Base-by-base conservation (phyloP, 2,113 vertebrate genomes). In the Grantiella picta region DNA sequence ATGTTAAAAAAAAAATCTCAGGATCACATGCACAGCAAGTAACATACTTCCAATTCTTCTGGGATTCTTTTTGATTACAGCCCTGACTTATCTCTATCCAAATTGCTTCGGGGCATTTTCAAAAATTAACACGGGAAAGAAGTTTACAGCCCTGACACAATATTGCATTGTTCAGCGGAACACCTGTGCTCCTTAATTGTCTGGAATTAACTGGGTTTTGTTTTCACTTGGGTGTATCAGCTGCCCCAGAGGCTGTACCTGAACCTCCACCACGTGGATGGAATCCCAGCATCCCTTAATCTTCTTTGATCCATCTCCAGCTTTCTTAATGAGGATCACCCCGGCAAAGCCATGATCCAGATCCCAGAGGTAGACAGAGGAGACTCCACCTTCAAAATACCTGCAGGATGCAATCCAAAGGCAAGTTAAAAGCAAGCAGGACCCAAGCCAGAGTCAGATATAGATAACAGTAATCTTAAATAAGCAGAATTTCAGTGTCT, bases 221-320 rank as follows among this genome's bases (percentile, higher is more conserved):
- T 92, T 52, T 83, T 64, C 83, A 50, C 80, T 63, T 5, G 8
- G 79, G 54, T 77, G 36, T 31, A 15, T 85, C 60, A 31, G 84
- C 78, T 69, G 88, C 93, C n/a, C 65, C 76, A 66, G 72, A 49
- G 90, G 89, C 76, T 90, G 93, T 97, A 99, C 99, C 99, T 99
- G 99, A 97, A 99, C 99, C 97, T 99, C 99, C 95, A 99, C 99
- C 98, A 99, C 99, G 24, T 99, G 99, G 98, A 99, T 99, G 95
- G 99, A 99, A 97, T 99, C 99, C 99, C 99, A 99, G 98, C 99
- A 99, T 84, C 99, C 99, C 95, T 99, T 99, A 97, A 99, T 99
- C 98, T 99, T 99, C 98, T 99, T 99, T 95, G 99, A 99, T 96
- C 99, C 99, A 10, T 99, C 99, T 45, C 99, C 99, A 40, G 99